Conservation (phyloP, 2,113 vertebrate genomes). For the Struthio camelus region DNA sequence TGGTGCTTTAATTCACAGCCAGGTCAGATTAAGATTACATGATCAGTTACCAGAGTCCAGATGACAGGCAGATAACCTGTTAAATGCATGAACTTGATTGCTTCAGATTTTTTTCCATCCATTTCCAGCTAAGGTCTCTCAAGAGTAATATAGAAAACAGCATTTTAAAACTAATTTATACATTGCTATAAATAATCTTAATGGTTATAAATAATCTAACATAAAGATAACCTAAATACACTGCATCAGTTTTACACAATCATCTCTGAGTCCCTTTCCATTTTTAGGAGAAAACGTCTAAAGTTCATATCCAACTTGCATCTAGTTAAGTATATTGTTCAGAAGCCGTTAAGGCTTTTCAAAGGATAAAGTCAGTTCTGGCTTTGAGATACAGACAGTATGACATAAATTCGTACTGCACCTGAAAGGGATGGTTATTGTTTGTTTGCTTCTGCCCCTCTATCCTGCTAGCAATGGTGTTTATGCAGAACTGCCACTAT, state of each 20-base stretch:
- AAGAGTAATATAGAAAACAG: not conserved
- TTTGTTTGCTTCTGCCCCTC: not conserved
- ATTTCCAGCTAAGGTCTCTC: not conserved
- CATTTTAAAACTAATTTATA: not conserved
- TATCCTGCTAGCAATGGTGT: not conserved
- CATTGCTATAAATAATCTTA: no score
- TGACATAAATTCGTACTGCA: not conserved
- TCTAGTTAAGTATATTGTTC: no score
- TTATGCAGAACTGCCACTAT: not conserved
- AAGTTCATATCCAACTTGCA: no score
- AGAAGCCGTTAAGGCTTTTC: not conserved
- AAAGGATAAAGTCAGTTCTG: not conserved
- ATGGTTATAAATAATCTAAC: not conserved
- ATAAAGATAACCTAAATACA: not conserved
- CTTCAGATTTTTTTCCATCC: not conserved
- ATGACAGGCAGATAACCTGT: no score
- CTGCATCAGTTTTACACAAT: no score
- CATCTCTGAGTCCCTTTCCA: not conserved
- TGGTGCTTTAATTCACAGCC: not conserved
- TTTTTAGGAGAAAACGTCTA: not conserved
- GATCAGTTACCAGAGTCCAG: not conserved
- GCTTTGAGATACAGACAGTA: not conserved
- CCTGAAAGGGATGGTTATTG: not conserved
- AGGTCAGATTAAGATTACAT: not conserved
- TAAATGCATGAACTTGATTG: not conserved